phyloP scores from a whole-genome alignment of 2,797 vertebrate genomes.

The Sandelia bainsii region DNA sequence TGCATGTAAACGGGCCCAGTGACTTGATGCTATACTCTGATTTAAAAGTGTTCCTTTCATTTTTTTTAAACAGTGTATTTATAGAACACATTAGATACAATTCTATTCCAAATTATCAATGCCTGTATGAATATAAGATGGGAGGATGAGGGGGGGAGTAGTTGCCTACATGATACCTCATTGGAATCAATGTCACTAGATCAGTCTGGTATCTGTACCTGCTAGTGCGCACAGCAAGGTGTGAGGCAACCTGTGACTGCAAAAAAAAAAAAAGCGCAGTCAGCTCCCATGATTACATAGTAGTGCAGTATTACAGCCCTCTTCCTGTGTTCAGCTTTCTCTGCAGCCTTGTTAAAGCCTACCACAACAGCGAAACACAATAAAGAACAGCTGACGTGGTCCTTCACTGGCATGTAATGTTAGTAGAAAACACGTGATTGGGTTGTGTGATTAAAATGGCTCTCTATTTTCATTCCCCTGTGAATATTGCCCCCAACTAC shows the following conservation, averaged over 20 bases:
- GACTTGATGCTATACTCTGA: too few species aligned
- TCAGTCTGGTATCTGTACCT: background rate
- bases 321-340: conserved; percentile 26
- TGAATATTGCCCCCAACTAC: conserved; percentile 13
- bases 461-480: conserved; percentile 13
- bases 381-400: conserved; percentile 33
- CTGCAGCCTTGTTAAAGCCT: conserved; percentile 42
- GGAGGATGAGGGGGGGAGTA: background rate
- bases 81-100: background rate
- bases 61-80: too few species aligned
- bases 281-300: conserved; percentile 50
- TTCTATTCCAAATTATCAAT: background rate
- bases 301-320: conserved; percentile 19
- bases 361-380: conserved; percentile 25
- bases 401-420: conserved; percentile 4
- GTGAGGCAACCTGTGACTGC: conserved; percentile 32
- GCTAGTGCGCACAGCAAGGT: background rate
- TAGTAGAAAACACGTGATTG: conserved; percentile 16
- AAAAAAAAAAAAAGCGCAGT: conserved; percentile 18
- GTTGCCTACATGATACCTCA: conserved; percentile 8
- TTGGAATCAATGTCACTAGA: conserved; percentile 5
- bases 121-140: conserved; percentile 14
- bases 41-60: too few species aligned
- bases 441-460: conserved; percentile 67
- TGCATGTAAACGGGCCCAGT: too few species aligned